A percentile compares a stretch with the other conserved stretches of the same genome.
Evolutionary conservation across 2,113 vertebrate species (phyloP).

Genomic region (Pelvicachromis taeniatus): DNA sequence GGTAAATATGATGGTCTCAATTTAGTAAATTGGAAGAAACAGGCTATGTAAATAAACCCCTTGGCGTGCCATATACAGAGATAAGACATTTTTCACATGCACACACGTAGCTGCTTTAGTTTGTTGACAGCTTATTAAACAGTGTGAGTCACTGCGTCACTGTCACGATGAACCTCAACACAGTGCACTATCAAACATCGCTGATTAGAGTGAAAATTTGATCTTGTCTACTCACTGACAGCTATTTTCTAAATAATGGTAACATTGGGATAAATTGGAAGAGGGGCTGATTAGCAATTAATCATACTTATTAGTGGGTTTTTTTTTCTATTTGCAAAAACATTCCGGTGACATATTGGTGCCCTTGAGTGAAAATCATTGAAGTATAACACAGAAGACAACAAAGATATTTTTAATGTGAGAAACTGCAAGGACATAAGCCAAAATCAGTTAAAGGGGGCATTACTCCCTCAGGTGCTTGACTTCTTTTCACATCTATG

Average conservation of each 20-base stretch:
- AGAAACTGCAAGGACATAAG: slow-evolving; percentile 36
- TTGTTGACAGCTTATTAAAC: slow-evolving; percentile 4
- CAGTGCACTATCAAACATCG: not conserved
- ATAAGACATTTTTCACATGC: not conserved
- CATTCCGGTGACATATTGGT: not conserved
- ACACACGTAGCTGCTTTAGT: not conserved
- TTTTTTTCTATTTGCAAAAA: not conserved
- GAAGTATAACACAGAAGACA: not conserved
- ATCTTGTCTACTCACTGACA: not conserved
- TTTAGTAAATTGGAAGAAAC: not conserved
- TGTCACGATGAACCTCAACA: not conserved
- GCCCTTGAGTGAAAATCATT: not conserved
- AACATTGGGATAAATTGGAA: not conserved
- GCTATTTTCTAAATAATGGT: not conserved
- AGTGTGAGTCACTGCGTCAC: slow-evolving; percentile 1
- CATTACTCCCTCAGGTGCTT: slow-evolving; percentile 27
- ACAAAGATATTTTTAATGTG: slow-evolving; percentile 37
- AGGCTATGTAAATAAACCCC: not conserved
- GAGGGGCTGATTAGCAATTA: not conserved
- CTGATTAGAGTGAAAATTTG: not conserved
- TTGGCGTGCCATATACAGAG: not conserved
- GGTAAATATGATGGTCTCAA: not conserved
- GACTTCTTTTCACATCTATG: slow-evolving; percentile 44
- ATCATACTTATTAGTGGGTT: fast-evolving
- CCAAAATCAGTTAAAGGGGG: slow-evolving; percentile 26